Percentiles rank a stretch among this genome's conserved stretches.
Evolutionary conservation across 2,113 vertebrate genomes (phyloP).

Genomic region (Microtus richardsoni): DNA sequence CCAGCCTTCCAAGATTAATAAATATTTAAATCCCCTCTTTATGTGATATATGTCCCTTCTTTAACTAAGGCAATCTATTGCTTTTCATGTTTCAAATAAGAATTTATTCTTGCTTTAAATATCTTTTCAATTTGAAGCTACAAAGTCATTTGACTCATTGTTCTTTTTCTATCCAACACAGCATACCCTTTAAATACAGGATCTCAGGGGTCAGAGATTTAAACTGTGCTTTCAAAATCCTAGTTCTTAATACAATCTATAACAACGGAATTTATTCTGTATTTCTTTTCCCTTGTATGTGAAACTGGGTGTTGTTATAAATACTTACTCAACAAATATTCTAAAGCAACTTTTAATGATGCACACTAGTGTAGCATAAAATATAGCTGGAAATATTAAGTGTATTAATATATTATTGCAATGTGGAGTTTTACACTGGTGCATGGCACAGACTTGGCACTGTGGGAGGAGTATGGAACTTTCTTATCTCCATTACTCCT

Average conservation of each 20-base stretch:
- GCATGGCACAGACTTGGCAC: fast-evolving
- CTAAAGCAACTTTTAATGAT: neutral
- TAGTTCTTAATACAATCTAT: neutral
- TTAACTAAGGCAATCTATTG: neutral
- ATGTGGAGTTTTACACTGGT: neutral
- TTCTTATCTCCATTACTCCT: neutral
- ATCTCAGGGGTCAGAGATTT: neutral
- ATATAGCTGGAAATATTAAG: neutral
- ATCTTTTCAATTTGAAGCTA: neutral
- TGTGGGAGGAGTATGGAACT: neutral
- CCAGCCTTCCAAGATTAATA: neutral
- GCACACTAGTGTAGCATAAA: neutral
- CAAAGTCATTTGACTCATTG: neutral
- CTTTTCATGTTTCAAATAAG: neutral
- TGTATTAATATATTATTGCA: neutral
- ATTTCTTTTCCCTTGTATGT: neutral
- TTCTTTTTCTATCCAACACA: neutral
- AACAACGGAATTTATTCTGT: neutral
- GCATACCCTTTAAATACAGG: neutral
- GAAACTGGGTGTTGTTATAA: neutral
- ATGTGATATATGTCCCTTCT: neutral
- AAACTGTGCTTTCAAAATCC: neutral
- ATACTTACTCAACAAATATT: neutral
- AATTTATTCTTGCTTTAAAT: neutral
- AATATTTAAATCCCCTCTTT: neutral